Conservation (phyloP, 2,113 vertebrate genomes). For the Stictonetta naevosa region DNA sequence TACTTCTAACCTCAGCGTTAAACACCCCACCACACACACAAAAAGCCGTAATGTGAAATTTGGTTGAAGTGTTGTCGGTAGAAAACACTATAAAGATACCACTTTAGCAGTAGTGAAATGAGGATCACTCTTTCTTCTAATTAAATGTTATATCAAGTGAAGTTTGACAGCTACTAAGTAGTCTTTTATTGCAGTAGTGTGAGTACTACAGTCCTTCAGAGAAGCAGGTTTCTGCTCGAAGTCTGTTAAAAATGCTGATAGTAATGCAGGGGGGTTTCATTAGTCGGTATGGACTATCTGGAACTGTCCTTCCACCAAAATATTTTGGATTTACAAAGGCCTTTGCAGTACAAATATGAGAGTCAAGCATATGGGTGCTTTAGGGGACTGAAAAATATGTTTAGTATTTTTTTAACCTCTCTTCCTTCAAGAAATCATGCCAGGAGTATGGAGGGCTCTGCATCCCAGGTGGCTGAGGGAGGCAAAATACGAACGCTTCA, state of each 20-base stretch:
- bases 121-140: neutral
- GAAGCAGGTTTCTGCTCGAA: neutral
- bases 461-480: neutral
- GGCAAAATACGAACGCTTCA: slow-evolving; percentile 50
- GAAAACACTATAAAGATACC: neutral
- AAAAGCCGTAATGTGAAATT: neutral
- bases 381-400: neutral
- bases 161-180: neutral
- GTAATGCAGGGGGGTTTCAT: neutral
- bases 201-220: neutral
- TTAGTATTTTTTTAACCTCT: neutral
- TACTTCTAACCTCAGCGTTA: neutral
- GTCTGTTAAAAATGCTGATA: neutral
- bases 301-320: neutral
- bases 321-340: neutral
- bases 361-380: neutral
- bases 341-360: neutral
- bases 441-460: neutral
- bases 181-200: neutral
- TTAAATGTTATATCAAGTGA: neutral
- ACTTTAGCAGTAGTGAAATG: neutral
- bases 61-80: neutral
- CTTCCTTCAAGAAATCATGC: neutral
- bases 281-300: neutral
- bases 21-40: neutral